A percentile compares a stretch with the other conserved stretches of the same genome.
Evolutionary conservation across 2,113 vertebrate genomes (phyloP).

Genomic region (Hippocampus barbouri): DNA sequence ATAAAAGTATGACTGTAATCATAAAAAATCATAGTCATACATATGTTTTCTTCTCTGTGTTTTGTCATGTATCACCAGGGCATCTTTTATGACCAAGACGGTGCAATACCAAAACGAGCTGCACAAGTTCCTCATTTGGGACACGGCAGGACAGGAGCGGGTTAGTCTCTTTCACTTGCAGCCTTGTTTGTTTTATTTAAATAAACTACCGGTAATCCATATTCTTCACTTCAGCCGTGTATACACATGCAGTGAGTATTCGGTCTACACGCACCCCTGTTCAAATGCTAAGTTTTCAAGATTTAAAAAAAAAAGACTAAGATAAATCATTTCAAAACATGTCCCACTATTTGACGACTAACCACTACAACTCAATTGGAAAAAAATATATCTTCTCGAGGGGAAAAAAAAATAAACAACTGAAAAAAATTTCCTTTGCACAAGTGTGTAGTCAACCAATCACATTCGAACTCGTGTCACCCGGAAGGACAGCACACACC

Average conservation of each 20-base stretch:
- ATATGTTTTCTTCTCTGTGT: not conserved
- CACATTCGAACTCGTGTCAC: too few species aligned
- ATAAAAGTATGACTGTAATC: not conserved
- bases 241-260: not conserved
- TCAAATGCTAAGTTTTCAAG: too few species aligned
- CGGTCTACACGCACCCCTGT: too few species aligned
- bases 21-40: not conserved
- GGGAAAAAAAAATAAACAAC: too few species aligned
- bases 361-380: too few species aligned
- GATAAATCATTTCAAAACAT: too few species aligned
- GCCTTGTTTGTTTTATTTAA: not conserved
- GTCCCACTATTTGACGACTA: too few species aligned
- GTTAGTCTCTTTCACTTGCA: conserved; percentile 67
- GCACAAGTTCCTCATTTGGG: conserved; percentile 97
- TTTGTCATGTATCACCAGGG: conserved; percentile 66
- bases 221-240: not conserved
- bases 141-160: conserved; percentile 93
- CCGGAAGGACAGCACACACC: too few species aligned
- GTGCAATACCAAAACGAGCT: conserved; percentile 95
- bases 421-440: too few species aligned
- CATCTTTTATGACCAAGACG: conserved; percentile 98
- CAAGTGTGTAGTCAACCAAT: too few species aligned
- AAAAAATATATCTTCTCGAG: too few species aligned
- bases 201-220: not conserved
- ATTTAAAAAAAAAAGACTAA: too few species aligned